Conservation (phyloP, 2,888 invertebrate species). For the Meliscaeva auricollis region DNA sequence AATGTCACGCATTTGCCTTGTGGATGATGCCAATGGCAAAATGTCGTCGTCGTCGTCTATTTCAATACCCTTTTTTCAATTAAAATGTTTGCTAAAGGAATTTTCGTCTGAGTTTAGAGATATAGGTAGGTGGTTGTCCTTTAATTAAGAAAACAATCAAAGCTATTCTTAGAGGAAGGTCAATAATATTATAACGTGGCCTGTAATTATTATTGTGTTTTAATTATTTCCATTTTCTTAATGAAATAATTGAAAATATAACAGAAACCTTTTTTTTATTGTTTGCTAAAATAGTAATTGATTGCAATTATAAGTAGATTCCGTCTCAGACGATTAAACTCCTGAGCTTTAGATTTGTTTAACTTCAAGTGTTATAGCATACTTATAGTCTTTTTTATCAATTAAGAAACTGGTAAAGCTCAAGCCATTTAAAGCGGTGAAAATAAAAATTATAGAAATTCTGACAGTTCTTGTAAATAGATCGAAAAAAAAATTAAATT, state of each 20-base stretch:
- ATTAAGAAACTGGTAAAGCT: too few relatives aligned
- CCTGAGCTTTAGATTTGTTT: too few relatives aligned
- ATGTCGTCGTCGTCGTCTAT: background rate
- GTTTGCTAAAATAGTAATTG: background rate
- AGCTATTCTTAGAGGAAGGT: constrained; percentile 3
- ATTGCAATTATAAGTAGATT: too few relatives aligned
- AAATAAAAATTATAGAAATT: too few relatives aligned
- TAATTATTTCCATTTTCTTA: background rate
- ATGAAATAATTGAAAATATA: background rate
- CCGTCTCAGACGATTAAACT: too few relatives aligned
- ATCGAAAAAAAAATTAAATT: too few relatives aligned
- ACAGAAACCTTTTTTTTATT: background rate
- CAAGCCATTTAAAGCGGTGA: too few relatives aligned
- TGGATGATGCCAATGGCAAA: background rate
- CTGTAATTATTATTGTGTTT: background rate
- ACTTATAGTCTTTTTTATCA: too few relatives aligned
- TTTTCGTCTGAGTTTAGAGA: background rate
- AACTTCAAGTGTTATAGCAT: too few relatives aligned
- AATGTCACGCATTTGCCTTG: background rate
- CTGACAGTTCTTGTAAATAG: too few relatives aligned
- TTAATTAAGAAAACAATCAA: background rate
- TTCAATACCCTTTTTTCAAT: background rate
- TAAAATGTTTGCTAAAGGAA: constrained; percentile 2
- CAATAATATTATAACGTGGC: background rate
- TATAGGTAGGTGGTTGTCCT: background rate